Percentiles rank a stretch among this genome's conserved stretches.
Evolutionary conservation across 1,140 invertebrate species (phyloP).

Genomic region (Zaprionus kolodkinae): DNA sequence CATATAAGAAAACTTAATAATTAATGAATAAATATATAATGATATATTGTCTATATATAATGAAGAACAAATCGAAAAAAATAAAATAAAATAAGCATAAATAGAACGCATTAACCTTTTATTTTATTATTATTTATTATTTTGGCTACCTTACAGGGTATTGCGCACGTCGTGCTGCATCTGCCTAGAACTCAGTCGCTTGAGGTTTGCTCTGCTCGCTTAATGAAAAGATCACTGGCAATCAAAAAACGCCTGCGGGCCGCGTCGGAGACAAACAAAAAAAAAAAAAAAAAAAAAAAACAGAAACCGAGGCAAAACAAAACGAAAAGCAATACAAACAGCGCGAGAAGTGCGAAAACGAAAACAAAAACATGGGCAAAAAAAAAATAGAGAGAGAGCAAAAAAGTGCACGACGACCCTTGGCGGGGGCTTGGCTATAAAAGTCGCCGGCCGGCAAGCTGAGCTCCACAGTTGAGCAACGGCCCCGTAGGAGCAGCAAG

Average conservation of each 20-base stretch:
- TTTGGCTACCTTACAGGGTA: background rate
- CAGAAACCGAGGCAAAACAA: constrained; percentile 13
- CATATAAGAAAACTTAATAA: background rate
- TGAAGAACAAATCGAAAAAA: too few relatives aligned
- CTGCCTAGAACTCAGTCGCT: background rate
- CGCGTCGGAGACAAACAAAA: constrained; percentile 12
- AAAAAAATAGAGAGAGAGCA: constrained; percentile 10
- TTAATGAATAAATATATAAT: background rate
- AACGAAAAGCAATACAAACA: constrained; percentile 9
- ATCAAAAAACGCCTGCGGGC: constrained; percentile 44
- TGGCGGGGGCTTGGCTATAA: constrained; percentile 50
- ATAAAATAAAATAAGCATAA: too few relatives aligned
- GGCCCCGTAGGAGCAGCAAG: constrained; percentile 28
- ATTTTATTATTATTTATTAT: too few relatives aligned
- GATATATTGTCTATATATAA: background rate
- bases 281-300: constrained; percentile 3
- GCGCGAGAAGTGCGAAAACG: constrained; percentile 7
- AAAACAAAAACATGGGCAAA: constrained; percentile 29
- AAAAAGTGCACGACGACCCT: constrained; percentile 15
- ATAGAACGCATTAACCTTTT: too few relatives aligned
- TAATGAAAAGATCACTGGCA: constrained; percentile 56
- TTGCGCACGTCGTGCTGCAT: background rate
- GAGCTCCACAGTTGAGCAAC: constrained; percentile 62
- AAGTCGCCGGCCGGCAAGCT: constrained; percentile 60
- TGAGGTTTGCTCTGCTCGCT: constrained; percentile 71